Evolutionary conservation across 2,113 vertebrate species (phyloP).

Genomic region (Cettia cetti): DNA sequence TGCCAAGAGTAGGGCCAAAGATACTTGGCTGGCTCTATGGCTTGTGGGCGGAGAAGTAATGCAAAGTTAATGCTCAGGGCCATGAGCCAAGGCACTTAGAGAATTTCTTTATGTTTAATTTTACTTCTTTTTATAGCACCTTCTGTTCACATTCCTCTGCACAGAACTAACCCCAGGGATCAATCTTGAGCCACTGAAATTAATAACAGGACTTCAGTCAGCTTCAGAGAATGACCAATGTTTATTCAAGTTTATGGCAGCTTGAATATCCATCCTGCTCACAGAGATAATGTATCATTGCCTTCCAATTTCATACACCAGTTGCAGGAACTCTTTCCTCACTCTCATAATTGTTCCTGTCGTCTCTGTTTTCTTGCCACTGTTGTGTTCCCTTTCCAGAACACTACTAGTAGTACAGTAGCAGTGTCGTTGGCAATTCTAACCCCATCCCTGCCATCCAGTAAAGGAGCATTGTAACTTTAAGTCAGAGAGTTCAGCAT

Average conservation of each 20-base stretch:
- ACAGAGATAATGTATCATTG: background rate
- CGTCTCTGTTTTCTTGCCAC: background rate
- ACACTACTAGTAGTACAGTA: background rate
- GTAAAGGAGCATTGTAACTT: background rate
- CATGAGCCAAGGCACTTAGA: background rate
- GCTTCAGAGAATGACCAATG: background rate
- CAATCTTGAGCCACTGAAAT: background rate
- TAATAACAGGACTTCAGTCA: background rate
- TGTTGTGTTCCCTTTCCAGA: background rate
- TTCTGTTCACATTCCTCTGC: background rate
- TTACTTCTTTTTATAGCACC: background rate
- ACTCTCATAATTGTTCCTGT: background rate
- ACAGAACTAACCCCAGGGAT: background rate
- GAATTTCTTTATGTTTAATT: background rate
- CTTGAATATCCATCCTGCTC: background rate
- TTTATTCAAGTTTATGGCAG: background rate
- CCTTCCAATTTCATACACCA: background rate
- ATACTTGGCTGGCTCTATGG: background rate
- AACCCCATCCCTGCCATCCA: background rate
- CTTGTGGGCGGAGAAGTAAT: background rate
- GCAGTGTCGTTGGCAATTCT: background rate
- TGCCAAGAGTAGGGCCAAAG: background rate
- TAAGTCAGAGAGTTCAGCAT: background rate
- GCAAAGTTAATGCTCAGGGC: background rate
- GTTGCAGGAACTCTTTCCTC: background rate